A percentile compares a stretch with the other conserved stretches of the same genome.
Evolutionary conservation across 2,888 invertebrate genomes (phyloP).

Genomic region (Chesias legatella): DNA sequence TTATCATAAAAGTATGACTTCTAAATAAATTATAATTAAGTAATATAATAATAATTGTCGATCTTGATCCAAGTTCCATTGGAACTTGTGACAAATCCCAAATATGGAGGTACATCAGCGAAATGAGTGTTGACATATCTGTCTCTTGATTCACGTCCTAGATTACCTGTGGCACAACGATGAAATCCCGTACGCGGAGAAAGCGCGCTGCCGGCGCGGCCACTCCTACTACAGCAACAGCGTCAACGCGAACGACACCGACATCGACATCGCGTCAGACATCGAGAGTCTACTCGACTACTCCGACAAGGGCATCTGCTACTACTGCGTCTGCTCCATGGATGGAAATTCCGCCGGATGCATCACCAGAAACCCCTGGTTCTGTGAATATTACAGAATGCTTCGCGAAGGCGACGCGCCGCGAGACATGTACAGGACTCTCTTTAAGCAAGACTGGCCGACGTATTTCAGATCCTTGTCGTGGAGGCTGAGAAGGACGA

Average conservation of each 20-base stretch:
- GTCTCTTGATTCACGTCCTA: slow-evolving; percentile 29
- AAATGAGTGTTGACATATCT: too few species aligned
- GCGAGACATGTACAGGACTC: slow-evolving; percentile 41
- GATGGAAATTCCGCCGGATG: slow-evolving; percentile 42
- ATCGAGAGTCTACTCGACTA: slow-evolving; percentile 51
- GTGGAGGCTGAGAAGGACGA: slow-evolving; percentile 58
- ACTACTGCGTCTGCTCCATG: slow-evolving; percentile 56
- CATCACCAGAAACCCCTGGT: slow-evolving; percentile 46
- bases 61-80: too few species aligned
- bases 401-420: slow-evolving; percentile 32
- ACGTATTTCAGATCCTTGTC: slow-evolving; percentile 57
- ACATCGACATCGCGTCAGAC: slow-evolving; percentile 44
- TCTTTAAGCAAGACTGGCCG: slow-evolving; percentile 56
- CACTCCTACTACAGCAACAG: slow-evolving; percentile 62
- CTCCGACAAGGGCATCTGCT: slow-evolving; percentile 40
- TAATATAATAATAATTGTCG: too few species aligned
- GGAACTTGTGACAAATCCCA: too few species aligned
- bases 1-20: too few species aligned
- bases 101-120: too few species aligned
- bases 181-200: slow-evolving; percentile 58
- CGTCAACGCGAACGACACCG: slow-evolving; percentile 46
- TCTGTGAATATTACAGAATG: slow-evolving; percentile 53
- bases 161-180: slow-evolving; percentile 70
- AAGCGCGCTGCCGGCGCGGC: slow-evolving; percentile 51
- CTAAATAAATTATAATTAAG: too few species aligned